phyloP scores from a whole-genome alignment of 2,888 invertebrate species.

The Dynastes tityus region DNA sequence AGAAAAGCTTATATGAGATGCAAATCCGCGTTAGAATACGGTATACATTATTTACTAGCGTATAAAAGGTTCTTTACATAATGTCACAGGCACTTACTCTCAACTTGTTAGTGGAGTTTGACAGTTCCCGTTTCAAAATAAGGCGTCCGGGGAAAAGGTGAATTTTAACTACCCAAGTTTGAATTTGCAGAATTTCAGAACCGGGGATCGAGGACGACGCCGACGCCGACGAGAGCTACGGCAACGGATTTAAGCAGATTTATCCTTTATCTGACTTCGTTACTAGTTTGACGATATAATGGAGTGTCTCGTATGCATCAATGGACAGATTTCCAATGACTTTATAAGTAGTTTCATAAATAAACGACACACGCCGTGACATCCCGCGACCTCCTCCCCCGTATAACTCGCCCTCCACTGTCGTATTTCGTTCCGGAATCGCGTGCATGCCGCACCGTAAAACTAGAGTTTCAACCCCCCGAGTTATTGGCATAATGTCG shows the following conservation, averaged over 20 bases:
- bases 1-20: no score
- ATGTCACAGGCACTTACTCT: conserved; percentile 50
- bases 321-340: conserved; percentile 45
- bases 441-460: not conserved
- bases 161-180: conserved; percentile 56
- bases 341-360: conserved; percentile 45
- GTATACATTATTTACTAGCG: no score
- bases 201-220: not conserved
- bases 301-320: conserved; percentile 31
- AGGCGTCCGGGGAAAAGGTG: conserved; percentile 46
- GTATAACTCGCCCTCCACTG: not conserved
- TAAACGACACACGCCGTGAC: conserved; percentile 24
- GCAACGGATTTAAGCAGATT: conserved; percentile 44
- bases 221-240: not conserved
- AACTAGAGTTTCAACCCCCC: not conserved
- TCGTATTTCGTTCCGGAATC: not conserved
- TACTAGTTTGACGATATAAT: conserved; percentile 35
- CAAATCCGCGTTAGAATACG: no score
- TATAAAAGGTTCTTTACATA: conserved; percentile 49
- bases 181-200: conserved; percentile 51
- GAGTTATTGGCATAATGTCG: conserved; percentile 31
- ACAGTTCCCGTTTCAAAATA: conserved; percentile 52
- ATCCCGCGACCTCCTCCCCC: not conserved
- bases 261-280: conserved; percentile 40
- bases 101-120: conserved; percentile 52